A percentile compares a stretch with the other conserved stretches of the same genome.
Conservation (phyloP, 2,888 invertebrate species). For the Teinopalpus imperialis region DNA sequence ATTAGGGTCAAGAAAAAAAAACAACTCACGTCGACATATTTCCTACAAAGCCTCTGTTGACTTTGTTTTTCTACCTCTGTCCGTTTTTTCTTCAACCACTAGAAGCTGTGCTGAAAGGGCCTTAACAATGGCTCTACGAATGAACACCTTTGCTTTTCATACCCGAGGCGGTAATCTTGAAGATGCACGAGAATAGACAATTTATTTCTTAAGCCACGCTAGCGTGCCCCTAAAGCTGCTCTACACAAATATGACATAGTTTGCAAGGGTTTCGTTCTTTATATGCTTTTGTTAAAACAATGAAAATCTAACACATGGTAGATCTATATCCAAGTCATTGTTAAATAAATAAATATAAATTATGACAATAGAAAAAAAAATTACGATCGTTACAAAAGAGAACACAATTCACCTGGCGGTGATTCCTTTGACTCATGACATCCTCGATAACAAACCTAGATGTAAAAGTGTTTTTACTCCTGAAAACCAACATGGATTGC, state of each 20-base stretch:
- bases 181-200: constrained; percentile 23
- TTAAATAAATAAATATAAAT: too few relatives aligned
- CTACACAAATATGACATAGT: constrained; percentile 3
- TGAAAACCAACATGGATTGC: too few relatives aligned
- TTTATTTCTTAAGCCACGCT: constrained; percentile 9
- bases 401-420: too few relatives aligned
- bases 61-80: constrained; percentile 16
- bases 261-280: too few relatives aligned
- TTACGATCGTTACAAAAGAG: too few relatives aligned
- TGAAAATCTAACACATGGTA: too few relatives aligned
- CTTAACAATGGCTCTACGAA: constrained; percentile 23
- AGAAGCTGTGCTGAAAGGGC: constrained; percentile 22
- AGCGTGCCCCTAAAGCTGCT: not conserved
- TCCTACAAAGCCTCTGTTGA: constrained; percentile 16
- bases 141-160: constrained; percentile 22
- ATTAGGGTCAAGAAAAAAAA: constrained; percentile 1
- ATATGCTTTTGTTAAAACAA: too few relatives aligned
- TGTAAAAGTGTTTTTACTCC: too few relatives aligned
- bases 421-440: too few relatives aligned
- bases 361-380: too few relatives aligned
- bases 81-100: constrained; percentile 15
- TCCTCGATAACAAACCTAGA: too few relatives aligned
- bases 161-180: constrained; percentile 19
- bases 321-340: too few relatives aligned
- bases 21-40: constrained; percentile 3